Conservation (phyloP, 2,888 invertebrate genomes). For the Megastigmus dorsalis region DNA sequence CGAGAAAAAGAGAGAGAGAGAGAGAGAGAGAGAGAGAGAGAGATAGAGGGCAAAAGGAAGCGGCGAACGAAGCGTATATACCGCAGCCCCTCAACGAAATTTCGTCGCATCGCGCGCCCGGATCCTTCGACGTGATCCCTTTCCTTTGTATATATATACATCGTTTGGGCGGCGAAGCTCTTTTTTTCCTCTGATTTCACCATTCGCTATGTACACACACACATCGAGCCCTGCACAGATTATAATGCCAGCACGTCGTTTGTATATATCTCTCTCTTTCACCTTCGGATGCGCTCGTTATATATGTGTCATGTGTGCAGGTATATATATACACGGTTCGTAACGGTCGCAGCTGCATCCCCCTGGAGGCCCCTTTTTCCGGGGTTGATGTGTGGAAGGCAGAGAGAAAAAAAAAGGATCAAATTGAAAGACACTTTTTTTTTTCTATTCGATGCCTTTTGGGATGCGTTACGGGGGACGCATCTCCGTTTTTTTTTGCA, state of each 20-base stretch:
- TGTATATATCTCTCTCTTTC: not conserved
- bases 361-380: not conserved
- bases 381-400: not conserved
- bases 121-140: constrained; percentile 68
- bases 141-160: constrained; percentile 60
- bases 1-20: too few relatives aligned
- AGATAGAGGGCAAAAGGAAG: constrained; percentile 5
- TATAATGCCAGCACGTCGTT: too few relatives aligned
- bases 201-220: constrained; percentile 37
- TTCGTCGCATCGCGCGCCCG: constrained; percentile 58
- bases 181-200: constrained; percentile 68
- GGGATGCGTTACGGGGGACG: too few relatives aligned
- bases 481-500: too few relatives aligned
- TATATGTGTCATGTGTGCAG: not conserved
- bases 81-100: constrained; percentile 54
- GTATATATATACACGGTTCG: not conserved
- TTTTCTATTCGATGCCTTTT: too few relatives aligned
- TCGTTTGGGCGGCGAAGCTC: constrained; percentile 55
- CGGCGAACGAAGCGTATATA: constrained; percentile 14
- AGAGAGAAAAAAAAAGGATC: constrained; percentile 4
- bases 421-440: constrained; percentile 5
- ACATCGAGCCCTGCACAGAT: too few relatives aligned
- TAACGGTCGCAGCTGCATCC: constrained; percentile 38
- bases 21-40: not conserved
- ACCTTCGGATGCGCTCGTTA: constrained; percentile 19